Evolutionary conservation across 1,140 invertebrate species (phyloP).

Genomic region (Cephus cinctus): DNA sequence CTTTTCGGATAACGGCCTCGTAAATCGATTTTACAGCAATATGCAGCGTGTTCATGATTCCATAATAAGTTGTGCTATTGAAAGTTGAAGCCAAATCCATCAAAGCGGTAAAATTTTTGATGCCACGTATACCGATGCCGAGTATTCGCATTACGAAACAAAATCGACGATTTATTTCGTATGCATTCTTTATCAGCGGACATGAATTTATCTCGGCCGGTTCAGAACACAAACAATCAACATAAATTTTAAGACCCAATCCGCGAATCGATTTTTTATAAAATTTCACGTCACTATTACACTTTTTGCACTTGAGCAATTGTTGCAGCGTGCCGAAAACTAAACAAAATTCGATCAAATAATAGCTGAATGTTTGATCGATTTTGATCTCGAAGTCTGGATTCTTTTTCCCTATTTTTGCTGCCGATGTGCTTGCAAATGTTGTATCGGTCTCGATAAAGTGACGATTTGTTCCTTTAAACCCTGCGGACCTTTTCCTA

Average conservation of each 20-base stretch:
- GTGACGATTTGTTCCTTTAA: conserved; percentile 15
- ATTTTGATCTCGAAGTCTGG: conserved; percentile 9
- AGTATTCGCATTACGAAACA: conserved; percentile 20
- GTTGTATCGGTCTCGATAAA: conserved; percentile 3
- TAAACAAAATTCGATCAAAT: conserved; percentile 2
- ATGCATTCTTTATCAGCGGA: conserved; percentile 10
- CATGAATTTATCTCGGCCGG: conserved; percentile 8
- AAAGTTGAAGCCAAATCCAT: conserved; percentile 16
- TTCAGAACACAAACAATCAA: conserved; percentile 14
- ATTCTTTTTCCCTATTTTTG: conserved; percentile 11
- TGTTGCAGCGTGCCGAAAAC: conserved; percentile 10
- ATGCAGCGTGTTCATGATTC: conserved; percentile 4
- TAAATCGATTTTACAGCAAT: conserved; percentile 6
- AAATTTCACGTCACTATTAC: conserved; percentile 15
- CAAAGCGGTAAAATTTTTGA: conserved; percentile 15
- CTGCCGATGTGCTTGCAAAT: conserved; percentile 12
- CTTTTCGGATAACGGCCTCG: conserved; percentile 7
- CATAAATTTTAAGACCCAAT: conserved; percentile 16
- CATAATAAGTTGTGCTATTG: conserved; percentile 9
- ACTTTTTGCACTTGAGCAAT: conserved; percentile 16
- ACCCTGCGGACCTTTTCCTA: conserved; percentile 8
- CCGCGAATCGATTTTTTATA: conserved; percentile 3
- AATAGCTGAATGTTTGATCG: conserved; percentile 11
- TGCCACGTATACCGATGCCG: conserved; percentile 12
- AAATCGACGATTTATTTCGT: conserved; percentile 22